These are phyloP conservation scores for Anarsia innoxiella DNA, from an alignment of 2,888 invertebrate genomes.

Conservation along the genomic window DNA sequence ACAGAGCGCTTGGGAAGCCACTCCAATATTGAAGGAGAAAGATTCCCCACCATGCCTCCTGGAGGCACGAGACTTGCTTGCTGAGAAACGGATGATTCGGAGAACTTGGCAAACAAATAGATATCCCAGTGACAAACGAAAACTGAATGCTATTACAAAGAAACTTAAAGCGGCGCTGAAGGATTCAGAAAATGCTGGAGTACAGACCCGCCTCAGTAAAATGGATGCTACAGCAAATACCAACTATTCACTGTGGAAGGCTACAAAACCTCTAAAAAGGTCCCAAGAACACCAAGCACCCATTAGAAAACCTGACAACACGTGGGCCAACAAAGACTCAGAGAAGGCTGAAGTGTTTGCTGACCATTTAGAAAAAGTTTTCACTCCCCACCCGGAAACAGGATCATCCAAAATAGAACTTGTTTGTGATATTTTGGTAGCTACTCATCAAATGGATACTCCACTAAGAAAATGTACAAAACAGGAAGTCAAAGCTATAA, in stretches of 20 bases:
- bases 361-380: not conserved
- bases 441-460: too few species aligned
- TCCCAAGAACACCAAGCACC: not conserved
- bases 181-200: not conserved
- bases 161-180: not conserved
- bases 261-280: not conserved
- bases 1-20: not conserved
- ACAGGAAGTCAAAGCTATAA: too few species aligned
- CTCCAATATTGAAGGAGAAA: not conserved
- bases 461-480: too few species aligned
- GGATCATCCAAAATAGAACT: too few species aligned
- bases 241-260: constrained; percentile 2
- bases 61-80: not conserved
- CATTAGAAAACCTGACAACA: not conserved
- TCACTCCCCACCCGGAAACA: too few species aligned
- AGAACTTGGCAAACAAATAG: not conserved
- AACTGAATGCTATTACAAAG: not conserved
- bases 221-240: too few species aligned
- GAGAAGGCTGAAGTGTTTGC: constrained; percentile 4
- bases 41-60: not conserved
- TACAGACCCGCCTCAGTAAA: not conserved
- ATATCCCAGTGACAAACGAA: not conserved
- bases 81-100: not conserved
- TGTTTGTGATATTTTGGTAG: too few species aligned
- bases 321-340: not conserved